Evolutionary conservation across 2,113 vertebrate species (phyloP).

Genomic region (Ahaetulla prasina): DNA sequence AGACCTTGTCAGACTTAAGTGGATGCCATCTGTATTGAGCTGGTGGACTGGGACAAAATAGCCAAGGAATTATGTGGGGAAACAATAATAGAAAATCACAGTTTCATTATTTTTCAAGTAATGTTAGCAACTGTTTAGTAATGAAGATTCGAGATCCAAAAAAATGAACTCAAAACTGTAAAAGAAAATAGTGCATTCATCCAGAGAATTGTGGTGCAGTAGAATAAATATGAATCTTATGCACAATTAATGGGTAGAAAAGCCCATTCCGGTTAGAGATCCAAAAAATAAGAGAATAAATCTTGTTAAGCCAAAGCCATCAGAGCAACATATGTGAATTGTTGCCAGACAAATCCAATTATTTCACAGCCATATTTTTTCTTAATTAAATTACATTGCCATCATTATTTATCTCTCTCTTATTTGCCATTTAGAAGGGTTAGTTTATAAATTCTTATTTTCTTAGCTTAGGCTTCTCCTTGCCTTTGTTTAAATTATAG

Average conservation of each 20-base stretch:
- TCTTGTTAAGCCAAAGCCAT: conserved; percentile 12
- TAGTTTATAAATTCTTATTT: background rate
- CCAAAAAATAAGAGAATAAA: conserved; percentile 42
- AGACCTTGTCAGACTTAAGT: conserved; percentile 10
- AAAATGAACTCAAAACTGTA: background rate
- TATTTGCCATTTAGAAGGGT: conserved; percentile 16
- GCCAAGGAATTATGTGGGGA: background rate
- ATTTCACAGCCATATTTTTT: conserved; percentile 11
- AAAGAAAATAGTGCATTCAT: background rate
- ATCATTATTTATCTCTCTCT: conserved; percentile 22
- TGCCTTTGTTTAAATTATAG: background rate
- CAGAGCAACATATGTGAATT: background rate
- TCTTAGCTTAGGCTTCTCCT: background rate
- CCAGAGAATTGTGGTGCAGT: conserved; percentile 10
- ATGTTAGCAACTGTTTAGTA: rapidly evolving
- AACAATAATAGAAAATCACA: background rate
- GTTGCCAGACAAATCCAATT: conserved; percentile 40
- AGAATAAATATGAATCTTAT: background rate
- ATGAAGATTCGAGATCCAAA: rapidly evolving
- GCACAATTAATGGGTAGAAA: background rate
- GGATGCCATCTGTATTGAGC: conserved; percentile 36
- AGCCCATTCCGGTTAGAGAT: background rate
- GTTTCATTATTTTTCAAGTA: conserved; percentile 10
- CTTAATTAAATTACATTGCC: conserved; percentile 33
- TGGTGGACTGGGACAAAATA: conserved; percentile 34